Evolutionary conservation across 37 sponge, comb jelly and placozoan genomes (phyloP).

Genomic region (Spongia lamella): DNA sequence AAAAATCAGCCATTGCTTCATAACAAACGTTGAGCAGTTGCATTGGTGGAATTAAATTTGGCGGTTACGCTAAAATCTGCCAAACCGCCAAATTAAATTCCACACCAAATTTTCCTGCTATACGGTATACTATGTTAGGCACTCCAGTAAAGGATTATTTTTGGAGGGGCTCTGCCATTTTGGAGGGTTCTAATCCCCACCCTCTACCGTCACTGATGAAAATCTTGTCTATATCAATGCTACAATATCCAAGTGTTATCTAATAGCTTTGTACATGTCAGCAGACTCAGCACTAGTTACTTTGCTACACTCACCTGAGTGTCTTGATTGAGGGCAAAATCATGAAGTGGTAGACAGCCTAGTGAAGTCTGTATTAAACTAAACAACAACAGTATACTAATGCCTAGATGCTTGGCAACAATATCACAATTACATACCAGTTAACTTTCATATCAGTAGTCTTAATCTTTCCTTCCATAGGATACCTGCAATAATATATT

Average conservation of each 20-base stretch:
- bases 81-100: no score
- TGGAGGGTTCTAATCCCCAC: no score
- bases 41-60: no score
- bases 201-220: no score
- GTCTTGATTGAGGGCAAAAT: constrained; percentile 92
- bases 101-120: no score
- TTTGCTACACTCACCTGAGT: constrained; percentile 52
- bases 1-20: no score
- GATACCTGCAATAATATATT: constrained; percentile 54
- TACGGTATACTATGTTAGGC: no score
- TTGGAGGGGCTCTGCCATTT: no score
- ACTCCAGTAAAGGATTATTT: no score
- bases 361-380: constrained; percentile 94
- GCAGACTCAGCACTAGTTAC: neutral
- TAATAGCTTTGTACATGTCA: neutral
- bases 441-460: constrained; percentile 95
- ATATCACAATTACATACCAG: constrained; percentile 57
- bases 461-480: constrained; percentile 90
- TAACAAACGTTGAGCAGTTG: no score
- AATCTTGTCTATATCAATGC: no score
- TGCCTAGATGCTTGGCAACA: neutral
- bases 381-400: neutral
- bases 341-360: constrained; percentile 86
- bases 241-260: neutral
- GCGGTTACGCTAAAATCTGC: no score